Base-by-base conservation (phyloP, 92 coral and sea anemone species). In the Zoanthus solanderi region DNA sequence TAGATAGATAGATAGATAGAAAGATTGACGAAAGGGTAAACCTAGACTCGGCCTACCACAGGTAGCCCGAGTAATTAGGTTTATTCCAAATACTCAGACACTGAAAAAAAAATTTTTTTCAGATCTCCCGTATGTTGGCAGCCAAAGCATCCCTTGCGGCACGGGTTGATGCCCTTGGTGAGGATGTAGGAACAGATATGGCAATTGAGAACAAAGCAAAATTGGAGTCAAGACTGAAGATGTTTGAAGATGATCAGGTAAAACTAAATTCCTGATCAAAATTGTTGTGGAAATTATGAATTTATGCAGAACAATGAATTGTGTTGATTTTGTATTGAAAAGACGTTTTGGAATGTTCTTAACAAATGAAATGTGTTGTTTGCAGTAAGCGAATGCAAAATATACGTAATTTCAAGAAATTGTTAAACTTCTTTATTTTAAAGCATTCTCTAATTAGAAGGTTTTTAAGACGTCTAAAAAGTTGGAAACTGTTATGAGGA, bases 91-190 rank as follows among this genome's bases (percentile, higher is more conserved):
- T 16, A 15, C 69, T 16, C 9, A 61, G 9, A 3, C 3, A 15
- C 69, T 16, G 3, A 12, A 7, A 7, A 15, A 34, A 1, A 18
- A 18, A 2, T 65, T 58, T 79, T 29, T 17, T 74, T 28, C 89
- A 97, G 99, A 93, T 97, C 48, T 94, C 99, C 10, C 92, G 99
- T 63, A 97, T 97, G 99, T 82, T 97, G 46, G 99, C 98, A 47
- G 99, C 99, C 34, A 97, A 97, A 54, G 95, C 98, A 0, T 95
- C 99, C 17, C 93, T 97, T 42, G 99, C 99, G 10, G 95, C 93
- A 6, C 89, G 99, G 46, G 99, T 97, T 7, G 99, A 97, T 89
- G 99, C 99, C 32, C 94, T 97, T 31, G 99, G 97, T 34, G 99
- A 97, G 81, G 99, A 97, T 79, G 88, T 88, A 9, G 94, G 84